Base-by-base conservation (phyloP, 1,140 invertebrate genomes). In the Aleiodes sp. region DNA sequence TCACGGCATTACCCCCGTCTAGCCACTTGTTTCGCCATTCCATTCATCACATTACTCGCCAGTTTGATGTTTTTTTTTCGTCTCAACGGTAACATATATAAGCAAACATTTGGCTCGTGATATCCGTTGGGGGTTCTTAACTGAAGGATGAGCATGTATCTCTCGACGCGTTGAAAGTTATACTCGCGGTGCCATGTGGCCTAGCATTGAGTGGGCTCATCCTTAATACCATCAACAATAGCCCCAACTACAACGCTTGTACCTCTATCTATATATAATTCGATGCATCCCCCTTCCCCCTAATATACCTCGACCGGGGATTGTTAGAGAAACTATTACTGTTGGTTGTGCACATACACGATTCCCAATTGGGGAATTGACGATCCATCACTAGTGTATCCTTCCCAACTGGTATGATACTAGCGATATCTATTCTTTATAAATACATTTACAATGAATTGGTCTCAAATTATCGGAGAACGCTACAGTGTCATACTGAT, bases 301-400 rank as follows among this genome's bases (percentile, higher is more conserved):
- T 16, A 65, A 33, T n/a, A 70, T 71, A 71, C 57, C 60, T 60
- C 9, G n/a, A 1, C 9, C 12, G n/a, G 26, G 1, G 4, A 59
- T 56, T 76, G 71, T 75, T 76, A 71, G 74, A 76, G 74, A 60
- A 79, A 81, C 81, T 81, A 84, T 82, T 80, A 81, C 72, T 70
- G 70, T 26, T 59, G 24, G 9, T 26, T 52, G 19, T 1, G 12
- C 46, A 52, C 21, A 52, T n/a, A n/a, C n/a, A n/a, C 46, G 21
- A 52, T 2, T 81, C 79, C 82, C 83, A 64, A 57, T 31, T 59
- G 56, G 56, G 82, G 80, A 83, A 82, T 71, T 75, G 71, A 73
- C 78, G 75, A 85, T 86, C 80, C 78, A 84, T 86, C 84, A 85
- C 80, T 83, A 86, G 85, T 76, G 83, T 74, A 86, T 85, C 76